phyloP scores from a whole-genome alignment of 1,140 invertebrate genomes.

The Eumeta japonica region DNA sequence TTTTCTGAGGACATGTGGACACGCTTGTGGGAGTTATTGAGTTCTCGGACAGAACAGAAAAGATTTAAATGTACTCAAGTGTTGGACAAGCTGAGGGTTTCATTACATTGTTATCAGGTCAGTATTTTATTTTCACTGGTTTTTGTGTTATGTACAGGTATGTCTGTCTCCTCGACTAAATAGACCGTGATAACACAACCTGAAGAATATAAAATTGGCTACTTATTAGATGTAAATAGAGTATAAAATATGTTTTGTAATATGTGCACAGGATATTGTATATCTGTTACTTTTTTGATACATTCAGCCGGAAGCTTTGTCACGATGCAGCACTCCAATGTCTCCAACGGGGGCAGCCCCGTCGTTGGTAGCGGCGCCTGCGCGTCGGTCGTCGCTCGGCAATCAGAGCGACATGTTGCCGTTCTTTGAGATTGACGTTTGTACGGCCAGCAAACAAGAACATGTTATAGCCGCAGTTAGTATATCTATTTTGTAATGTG shows the following conservation, averaged over 20 bases:
- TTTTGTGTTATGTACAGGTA: slow-evolving; percentile 2
- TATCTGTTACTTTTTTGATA: no score
- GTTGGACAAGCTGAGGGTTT: slow-evolving; percentile 72
- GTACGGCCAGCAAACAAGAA: slow-evolving; percentile 82
- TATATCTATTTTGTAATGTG: no score
- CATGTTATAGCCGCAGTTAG: slow-evolving; percentile 79
- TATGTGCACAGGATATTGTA: no score
- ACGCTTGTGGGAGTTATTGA: slow-evolving; percentile 71
- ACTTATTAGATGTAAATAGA: no score
- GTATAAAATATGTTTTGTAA: no score
- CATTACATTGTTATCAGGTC: slow-evolving; percentile 76
- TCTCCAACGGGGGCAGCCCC: slow-evolving; percentile 59
- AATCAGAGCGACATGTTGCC: slow-evolving; percentile 62
- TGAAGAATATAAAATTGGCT: no score
- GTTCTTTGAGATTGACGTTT: slow-evolving; percentile 80
- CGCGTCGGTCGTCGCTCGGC: slow-evolving; percentile 29
- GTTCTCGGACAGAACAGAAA: slow-evolving; percentile 50
- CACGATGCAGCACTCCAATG: slow-evolving; percentile 78
- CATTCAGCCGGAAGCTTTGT: slow-evolving; percentile 74
- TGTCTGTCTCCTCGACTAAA: no score
- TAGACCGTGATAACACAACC: no score
- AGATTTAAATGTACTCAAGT: slow-evolving; percentile 70
- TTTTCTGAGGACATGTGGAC: slow-evolving; percentile 82
- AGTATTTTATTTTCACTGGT: slow-evolving; percentile 18
- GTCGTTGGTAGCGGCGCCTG: slow-evolving; percentile 20